Evolutionary conservation across 2,113 vertebrate species (phyloP).

Genomic region (Circaetus gallicus): DNA sequence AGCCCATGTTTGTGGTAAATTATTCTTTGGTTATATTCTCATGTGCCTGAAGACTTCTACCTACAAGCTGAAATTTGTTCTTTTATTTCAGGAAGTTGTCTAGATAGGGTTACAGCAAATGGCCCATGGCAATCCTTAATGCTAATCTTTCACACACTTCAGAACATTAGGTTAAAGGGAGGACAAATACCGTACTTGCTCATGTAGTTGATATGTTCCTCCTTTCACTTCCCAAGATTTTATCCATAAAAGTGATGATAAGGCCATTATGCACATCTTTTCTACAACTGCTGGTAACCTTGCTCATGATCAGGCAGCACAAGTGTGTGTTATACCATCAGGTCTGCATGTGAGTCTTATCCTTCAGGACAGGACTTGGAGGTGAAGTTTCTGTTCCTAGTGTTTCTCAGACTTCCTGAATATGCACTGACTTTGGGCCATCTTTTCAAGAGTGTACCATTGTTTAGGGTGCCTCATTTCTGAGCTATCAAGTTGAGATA

Average conservation of each 20-base stretch:
- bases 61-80: background rate
- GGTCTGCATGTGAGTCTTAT: background rate
- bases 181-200: background rate
- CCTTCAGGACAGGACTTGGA: no score
- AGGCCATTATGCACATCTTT: background rate
- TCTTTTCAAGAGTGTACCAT: background rate
- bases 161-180: background rate
- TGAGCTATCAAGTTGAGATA: background rate
- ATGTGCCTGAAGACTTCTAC: background rate
- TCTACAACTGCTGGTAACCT: background rate
- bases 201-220: background rate
- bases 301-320: background rate
- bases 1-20: background rate
- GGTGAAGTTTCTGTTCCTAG: background rate
- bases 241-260: background rate
- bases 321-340: background rate
- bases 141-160: background rate
- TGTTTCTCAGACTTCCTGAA: background rate
- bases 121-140: background rate
- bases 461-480: background rate
- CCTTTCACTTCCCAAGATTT: background rate
- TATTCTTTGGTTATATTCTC: background rate
- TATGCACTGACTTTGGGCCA: background rate
- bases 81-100: constrained; percentile 32
- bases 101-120: background rate